These are phyloP conservation scores for Poecilia wingei DNA, from an alignment of 2,797 vertebrate genomes.

Conservation along the genomic window DNA sequence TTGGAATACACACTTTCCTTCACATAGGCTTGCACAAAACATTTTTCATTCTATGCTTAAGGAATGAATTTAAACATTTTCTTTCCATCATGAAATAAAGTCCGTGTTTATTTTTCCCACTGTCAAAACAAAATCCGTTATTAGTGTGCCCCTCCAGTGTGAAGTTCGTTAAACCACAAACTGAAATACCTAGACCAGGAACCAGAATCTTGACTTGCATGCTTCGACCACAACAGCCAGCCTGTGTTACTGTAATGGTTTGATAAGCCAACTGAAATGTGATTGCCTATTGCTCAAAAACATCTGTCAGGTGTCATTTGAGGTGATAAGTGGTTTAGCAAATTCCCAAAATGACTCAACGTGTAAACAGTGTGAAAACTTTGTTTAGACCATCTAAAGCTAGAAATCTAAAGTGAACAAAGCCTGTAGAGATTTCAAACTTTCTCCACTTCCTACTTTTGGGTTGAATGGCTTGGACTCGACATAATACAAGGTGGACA, in stretches of 20 bases:
- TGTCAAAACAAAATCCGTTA: conserved; percentile 35
- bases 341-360: conserved; percentile 43
- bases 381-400: not conserved
- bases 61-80: not conserved
- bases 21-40: not conserved
- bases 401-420: not conserved
- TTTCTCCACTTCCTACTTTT: not conserved
- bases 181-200: conserved; percentile 70
- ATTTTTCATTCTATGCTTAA: not conserved
- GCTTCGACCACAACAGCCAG: conserved; percentile 74
- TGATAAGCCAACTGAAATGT: conserved; percentile 78
- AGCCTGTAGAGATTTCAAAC: not conserved
- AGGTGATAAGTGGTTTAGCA: conserved; percentile 27
- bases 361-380: not conserved
- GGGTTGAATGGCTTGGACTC: not conserved
- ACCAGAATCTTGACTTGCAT: conserved; percentile 63
- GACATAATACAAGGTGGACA: not conserved
- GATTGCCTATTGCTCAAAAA: conserved; percentile 38
- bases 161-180: conserved; percentile 79
- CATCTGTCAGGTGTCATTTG: conserved; percentile 68
- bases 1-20: not conserved
- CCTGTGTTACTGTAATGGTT: conserved; percentile 70
- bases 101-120: not conserved
- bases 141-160: conserved; percentile 47
- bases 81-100: not conserved